Conservation (phyloP, 1,140 invertebrate genomes). For the Rhagoletis zephyria region DNA sequence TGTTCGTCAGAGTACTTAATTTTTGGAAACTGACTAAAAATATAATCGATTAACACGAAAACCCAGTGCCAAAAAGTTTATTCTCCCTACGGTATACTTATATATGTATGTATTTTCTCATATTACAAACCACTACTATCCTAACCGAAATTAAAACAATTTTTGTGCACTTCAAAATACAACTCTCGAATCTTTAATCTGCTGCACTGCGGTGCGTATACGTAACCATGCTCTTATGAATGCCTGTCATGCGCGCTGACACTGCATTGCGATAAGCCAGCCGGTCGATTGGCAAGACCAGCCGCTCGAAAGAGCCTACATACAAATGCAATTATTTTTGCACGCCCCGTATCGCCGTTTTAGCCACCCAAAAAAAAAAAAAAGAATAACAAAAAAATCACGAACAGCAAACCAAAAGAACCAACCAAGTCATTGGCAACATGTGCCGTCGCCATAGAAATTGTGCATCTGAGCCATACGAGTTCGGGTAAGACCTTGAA, state of each 20-base stretch:
- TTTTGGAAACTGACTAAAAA: no score
- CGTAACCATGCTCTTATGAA: background rate
- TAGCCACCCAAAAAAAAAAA: background rate
- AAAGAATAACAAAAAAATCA: background rate
- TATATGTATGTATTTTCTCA: no score
- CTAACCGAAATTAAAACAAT: no score
- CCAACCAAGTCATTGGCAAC: conserved; percentile 10
- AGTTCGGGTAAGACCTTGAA: background rate
- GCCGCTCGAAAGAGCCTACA: background rate
- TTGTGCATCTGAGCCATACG: background rate
- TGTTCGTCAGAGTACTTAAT: no score
- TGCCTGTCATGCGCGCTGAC: conserved; percentile 6
- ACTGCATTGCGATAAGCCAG: background rate
- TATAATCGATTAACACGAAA: no score
- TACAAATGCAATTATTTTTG: conserved; percentile 1
- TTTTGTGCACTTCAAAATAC: no score
- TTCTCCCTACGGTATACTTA: no score
- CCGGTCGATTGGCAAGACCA: background rate
- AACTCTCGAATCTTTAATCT: background rate
- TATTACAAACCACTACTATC: no score
- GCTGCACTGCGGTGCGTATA: conserved; percentile 1
- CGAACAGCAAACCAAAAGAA: background rate
- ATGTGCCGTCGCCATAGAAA: background rate
- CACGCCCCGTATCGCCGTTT: background rate
- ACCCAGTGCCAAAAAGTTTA: no score